phyloP scores from a whole-genome alignment of 2,797 vertebrate species.

The Cossypha heuglini region DNA sequence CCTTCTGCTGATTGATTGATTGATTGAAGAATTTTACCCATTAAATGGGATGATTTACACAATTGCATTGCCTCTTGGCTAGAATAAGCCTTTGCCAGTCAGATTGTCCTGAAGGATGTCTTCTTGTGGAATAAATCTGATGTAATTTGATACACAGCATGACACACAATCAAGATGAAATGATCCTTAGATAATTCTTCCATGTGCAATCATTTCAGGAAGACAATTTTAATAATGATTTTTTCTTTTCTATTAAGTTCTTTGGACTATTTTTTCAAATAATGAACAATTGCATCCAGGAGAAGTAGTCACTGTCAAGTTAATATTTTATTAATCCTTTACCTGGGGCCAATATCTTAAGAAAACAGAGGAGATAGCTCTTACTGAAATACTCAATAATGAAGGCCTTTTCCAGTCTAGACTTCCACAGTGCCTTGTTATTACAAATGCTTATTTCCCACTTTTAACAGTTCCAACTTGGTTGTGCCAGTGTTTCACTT shows the following conservation, averaged over 20 bases:
- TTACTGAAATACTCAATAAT: background rate
- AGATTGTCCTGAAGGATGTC: conserved; percentile 12
- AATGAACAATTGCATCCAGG: background rate
- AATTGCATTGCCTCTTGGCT: background rate
- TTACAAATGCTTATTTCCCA: background rate
- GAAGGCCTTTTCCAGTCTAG: background rate
- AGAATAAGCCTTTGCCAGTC: conserved; percentile 13
- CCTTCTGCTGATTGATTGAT: conserved; percentile 2
- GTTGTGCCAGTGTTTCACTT: background rate
- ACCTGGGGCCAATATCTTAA: background rate
- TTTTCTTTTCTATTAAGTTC: background rate
- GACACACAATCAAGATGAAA: conserved; percentile 1
- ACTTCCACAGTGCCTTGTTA: background rate
- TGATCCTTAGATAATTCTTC: background rate
- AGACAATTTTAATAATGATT: background rate
- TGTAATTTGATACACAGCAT: background rate
- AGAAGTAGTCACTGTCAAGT: background rate
- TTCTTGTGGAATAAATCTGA: background rate
- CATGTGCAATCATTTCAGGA: background rate
- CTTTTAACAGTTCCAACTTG: background rate
- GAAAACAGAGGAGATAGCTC: background rate
- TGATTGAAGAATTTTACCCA: conserved; percentile 25
- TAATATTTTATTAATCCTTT: conserved; percentile 10
- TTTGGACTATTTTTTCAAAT: background rate
- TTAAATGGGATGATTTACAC: background rate